phyloP scores from a whole-genome alignment of 1,140 invertebrate genomes.

The Ylistrum balloti region DNA sequence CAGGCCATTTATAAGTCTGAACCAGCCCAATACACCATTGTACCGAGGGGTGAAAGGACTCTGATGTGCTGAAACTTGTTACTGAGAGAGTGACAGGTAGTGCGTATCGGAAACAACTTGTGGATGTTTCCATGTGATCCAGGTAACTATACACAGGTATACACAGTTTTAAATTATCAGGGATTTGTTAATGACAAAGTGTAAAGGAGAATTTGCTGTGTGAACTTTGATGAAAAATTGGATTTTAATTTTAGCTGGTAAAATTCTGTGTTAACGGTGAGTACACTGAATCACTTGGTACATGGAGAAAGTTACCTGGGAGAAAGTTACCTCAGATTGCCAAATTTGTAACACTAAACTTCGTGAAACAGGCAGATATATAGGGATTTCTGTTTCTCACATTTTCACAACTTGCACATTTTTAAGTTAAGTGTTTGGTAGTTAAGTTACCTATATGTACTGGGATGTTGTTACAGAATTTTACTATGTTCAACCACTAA shows the following conservation, averaged over 20 bases:
- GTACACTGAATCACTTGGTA: no score
- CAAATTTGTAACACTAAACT: no score
- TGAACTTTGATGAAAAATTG: neutral
- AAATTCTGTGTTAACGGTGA: no score
- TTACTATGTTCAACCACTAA: no score
- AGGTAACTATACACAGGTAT: neutral
- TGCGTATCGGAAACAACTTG: neutral
- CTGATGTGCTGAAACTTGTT: neutral
- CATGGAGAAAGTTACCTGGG: no score
- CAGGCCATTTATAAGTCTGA: neutral
- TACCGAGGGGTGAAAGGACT: neutral
- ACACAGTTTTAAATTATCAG: neutral
- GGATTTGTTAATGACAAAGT: neutral
- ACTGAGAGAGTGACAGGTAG: neutral
- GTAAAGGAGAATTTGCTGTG: neutral
- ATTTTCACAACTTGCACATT: no score
- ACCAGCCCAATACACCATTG: neutral
- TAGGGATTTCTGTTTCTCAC: no score
- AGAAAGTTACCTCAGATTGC: no score
- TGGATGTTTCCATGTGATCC: neutral
- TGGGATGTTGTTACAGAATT: no score
- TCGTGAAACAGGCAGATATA: no score
- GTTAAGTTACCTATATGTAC: no score
- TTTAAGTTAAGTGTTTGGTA: no score
- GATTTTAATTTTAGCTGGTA: neutral